phyloP scores from a whole-genome alignment of 2,113 vertebrate genomes.

The Alligator sinensis region DNA sequence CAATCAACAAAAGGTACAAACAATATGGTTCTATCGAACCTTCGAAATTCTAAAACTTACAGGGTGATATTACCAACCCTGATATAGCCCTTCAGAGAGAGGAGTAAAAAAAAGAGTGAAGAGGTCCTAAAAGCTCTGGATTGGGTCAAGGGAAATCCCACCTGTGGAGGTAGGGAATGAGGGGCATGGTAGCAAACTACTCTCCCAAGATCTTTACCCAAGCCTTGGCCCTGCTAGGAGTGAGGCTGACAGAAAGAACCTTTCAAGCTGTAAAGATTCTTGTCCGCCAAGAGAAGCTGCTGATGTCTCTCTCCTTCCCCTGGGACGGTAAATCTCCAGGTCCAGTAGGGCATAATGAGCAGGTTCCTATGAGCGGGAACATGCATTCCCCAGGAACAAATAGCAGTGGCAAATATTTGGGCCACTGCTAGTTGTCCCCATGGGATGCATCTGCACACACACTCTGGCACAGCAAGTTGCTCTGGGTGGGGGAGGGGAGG shows the following conservation, averaged over 20 bases:
- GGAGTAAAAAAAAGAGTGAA: background rate
- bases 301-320: background rate
- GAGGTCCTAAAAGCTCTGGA: background rate
- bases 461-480: too few species aligned
- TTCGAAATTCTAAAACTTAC: background rate
- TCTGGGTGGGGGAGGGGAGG: too few species aligned
- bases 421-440: too few species aligned
- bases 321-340: background rate
- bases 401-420: too few species aligned
- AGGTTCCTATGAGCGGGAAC: too few species aligned
- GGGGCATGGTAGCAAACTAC: background rate
- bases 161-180: background rate
- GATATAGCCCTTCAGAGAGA: background rate
- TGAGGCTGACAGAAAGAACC: background rate
- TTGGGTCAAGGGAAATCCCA: background rate
- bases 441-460: too few species aligned
- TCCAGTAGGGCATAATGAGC: too few species aligned
- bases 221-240: background rate
- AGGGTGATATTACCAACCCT: background rate
- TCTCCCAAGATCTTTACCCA: background rate
- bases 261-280: background rate
- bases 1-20: background rate
- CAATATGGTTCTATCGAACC: background rate
- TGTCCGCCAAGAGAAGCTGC: background rate
- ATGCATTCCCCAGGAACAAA: too few species aligned